These are phyloP conservation scores for Hirundichthys speculiger DNA, from an alignment of 2,113 vertebrate species.

Conservation along the genomic window DNA sequence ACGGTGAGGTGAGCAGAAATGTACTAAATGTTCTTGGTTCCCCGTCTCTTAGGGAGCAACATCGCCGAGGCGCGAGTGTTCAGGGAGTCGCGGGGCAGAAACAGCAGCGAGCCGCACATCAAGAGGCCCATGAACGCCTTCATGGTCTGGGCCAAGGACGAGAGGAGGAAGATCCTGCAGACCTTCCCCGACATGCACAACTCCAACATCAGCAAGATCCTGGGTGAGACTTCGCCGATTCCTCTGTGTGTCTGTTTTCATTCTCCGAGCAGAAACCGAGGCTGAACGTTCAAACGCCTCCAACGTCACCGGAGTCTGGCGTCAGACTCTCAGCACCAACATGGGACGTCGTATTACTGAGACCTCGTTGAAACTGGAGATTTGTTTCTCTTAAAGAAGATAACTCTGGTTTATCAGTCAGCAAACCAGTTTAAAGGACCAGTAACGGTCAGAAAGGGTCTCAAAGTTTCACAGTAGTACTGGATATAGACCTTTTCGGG, in stretches of 20 bases:
- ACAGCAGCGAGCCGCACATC: conserved; percentile 93
- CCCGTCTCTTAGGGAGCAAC: conserved; percentile 85
- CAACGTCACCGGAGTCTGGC: no score
- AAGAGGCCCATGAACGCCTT: conserved; percentile 96
- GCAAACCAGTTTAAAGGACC: no score
- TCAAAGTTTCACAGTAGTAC: no score
- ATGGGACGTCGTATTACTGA: no score
- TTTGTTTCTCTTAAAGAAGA: no score
- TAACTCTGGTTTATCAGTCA: no score
- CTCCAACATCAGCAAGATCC: conserved; percentile 99
- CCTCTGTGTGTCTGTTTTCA: neutral
- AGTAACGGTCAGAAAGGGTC: no score
- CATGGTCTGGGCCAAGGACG: conserved; percentile 98
- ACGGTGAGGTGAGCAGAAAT: neutral
- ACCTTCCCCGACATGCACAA: conserved; percentile 99
- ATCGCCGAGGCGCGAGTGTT: conserved; percentile 95
- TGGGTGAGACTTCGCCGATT: conserved; percentile 90
- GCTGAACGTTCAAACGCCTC: no score
- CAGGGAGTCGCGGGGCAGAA: conserved; percentile 91
- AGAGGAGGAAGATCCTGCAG: conserved; percentile 97
- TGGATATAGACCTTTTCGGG: no score
- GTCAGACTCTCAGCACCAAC: no score
- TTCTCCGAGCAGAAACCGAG: no score
- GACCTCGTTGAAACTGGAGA: no score
- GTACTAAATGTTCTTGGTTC: neutral